Evolutionary conservation across 2,888 invertebrate genomes (phyloP).

Genomic region (Lithophane semibrunnea): DNA sequence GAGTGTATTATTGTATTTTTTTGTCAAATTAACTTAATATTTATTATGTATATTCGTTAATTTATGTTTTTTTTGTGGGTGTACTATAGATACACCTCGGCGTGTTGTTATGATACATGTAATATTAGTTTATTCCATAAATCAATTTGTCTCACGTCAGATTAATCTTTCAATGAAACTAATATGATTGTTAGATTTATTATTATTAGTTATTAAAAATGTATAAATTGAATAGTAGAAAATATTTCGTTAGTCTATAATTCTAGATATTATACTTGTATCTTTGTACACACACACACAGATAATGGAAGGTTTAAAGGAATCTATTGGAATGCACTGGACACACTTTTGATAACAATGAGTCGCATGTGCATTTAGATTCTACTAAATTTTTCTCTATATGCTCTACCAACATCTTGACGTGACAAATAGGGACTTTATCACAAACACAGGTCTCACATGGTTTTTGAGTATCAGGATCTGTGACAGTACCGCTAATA

Average conservation of each 20-base stretch:
- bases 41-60: background rate
- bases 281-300: background rate
- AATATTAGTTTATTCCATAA: background rate
- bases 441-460: conserved; percentile 78
- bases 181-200: conserved; percentile 18
- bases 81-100: no score
- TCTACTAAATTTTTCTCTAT: conserved; percentile 81
- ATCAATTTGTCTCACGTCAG: background rate
- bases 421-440: conserved; percentile 85
- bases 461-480: conserved; percentile 18
- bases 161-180: conserved; percentile 27
- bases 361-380: conserved; percentile 84
- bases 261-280: background rate
- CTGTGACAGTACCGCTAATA: conserved; percentile 48
- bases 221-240: conserved; percentile 13
- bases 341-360: conserved; percentile 79
- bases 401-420: conserved; percentile 85
- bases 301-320: conserved; percentile 14
- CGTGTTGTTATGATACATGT: no score
- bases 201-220: conserved; percentile 15
- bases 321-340: conserved; percentile 77
- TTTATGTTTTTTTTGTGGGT: no score
- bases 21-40: background rate
- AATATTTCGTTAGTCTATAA: background rate
- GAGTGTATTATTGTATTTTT: background rate